Percentiles rank a stretch among this genome's conserved stretches.
phyloP scores from a whole-genome alignment of 2,888 invertebrate genomes.

The Lobophora halterata region DNA sequence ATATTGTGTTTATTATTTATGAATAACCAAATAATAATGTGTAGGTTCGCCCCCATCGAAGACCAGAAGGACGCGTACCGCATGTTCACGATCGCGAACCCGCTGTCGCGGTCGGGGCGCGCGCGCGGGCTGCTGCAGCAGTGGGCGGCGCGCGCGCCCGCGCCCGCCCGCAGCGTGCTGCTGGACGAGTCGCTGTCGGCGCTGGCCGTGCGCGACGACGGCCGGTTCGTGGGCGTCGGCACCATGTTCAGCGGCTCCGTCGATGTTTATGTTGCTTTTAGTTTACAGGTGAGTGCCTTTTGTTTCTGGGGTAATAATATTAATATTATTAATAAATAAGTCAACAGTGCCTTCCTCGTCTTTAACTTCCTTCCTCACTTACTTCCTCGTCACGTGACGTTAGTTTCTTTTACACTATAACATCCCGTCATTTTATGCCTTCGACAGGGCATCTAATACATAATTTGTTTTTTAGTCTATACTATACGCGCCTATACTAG shows the following conservation, averaged over 20 bases:
- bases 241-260: constrained; percentile 97
- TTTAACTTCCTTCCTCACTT: no score
- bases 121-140: constrained; percentile 88
- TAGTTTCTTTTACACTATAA: no score
- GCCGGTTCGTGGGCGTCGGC: constrained; percentile 94
- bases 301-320: no score
- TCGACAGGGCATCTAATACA: no score
- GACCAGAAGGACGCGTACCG: constrained; percentile 83
- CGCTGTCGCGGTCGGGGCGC: constrained; percentile 85
- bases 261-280: constrained; percentile 94
- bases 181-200: constrained; percentile 90
- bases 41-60: constrained; percentile 86
- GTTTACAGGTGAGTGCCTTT: constrained; percentile 86
- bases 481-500: no score
- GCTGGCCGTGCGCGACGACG: constrained; percentile 94
- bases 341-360: no score
- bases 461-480: no score
- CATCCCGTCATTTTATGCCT: no score
- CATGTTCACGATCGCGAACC: constrained; percentile 91
- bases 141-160: constrained; percentile 84
- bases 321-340: no score
- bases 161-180: constrained; percentile 77
- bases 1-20: no score
- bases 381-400: no score
- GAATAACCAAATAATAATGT: no score